Base-by-base conservation (phyloP, 2,797 vertebrate species). In the Etheostoma nigrum region DNA sequence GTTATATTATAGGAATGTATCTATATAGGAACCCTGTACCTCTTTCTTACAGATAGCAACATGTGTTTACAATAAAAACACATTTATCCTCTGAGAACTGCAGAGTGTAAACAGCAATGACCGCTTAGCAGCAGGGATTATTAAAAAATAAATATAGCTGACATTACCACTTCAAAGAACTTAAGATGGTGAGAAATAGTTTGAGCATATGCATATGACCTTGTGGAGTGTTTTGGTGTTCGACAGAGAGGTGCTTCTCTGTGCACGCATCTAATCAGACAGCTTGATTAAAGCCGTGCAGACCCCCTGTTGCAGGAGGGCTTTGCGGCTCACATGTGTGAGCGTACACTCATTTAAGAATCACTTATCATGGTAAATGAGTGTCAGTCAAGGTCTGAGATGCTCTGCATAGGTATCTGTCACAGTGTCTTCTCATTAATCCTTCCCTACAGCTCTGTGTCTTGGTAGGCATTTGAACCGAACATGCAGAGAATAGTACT, bases 141-240 rank as follows among this genome's bases (percentile, higher is more conserved):
- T 2, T 18, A 49, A 51, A 23, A 67, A 36, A 58, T 4, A 64
- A 21, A 54, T 49, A 77, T 65, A 64, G 49, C 67, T 68, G 52
- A 53, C 51, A 63, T 81, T 77, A 67, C 13, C 64, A 78, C 76
- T 86, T 81, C 55, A 84, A 83, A 87, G 69, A 74, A 71, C 72
- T 68, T 18, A 69, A 70, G 76, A 53, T 7, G 1, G 58, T 80
- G 52, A 83, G 78, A 81, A 87, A 73, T 76, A 76, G 84, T 81
- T 16, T 66, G 58, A 70, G 40, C 3, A 92, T 90, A 93, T 92
- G 88, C 86, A 92, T 89, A 74, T 84, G 88, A 91, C 89, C 93
- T 94, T 92, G 87, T 27, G n/a, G 71, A 67, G 74, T 62, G 63
- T 83, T 81, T 81, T 53, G 70, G 47, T 60, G 7, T 53, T 74